Conservation (phyloP, 2,888 invertebrate species). For the Ectemnius cavifrons region DNA sequence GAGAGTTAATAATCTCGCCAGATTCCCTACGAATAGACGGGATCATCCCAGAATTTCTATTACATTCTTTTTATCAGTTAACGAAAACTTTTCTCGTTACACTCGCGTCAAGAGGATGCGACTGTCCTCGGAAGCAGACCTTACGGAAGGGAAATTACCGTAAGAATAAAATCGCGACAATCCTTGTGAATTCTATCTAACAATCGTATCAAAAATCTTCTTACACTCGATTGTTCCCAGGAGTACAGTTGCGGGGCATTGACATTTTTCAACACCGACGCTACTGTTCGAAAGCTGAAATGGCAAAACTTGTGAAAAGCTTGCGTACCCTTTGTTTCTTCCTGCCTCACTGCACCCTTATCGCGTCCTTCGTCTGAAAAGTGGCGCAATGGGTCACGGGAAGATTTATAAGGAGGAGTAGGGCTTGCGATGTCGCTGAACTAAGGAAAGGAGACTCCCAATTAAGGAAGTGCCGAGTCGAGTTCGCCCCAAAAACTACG, state of each 20-base stretch:
- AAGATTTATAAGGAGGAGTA: slow-evolving; percentile 43
- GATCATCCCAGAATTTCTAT: slow-evolving; percentile 29
- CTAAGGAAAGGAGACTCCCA: slow-evolving; percentile 59
- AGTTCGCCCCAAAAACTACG: slow-evolving; percentile 63
- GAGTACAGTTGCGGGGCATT: not conserved
- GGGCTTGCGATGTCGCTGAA: slow-evolving; percentile 39
- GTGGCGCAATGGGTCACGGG: slow-evolving; percentile 53
- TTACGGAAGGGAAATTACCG: slow-evolving; percentile 21
- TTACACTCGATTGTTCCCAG: not conserved
- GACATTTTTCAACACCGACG: not conserved
- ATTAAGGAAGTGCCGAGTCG: slow-evolving; percentile 63
- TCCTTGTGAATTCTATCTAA: too few relatives aligned
- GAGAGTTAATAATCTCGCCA: slow-evolving; percentile 38
- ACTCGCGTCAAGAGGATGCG: slow-evolving; percentile 26
- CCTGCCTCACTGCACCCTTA: not conserved
- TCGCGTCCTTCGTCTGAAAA: slow-evolving; percentile 20
- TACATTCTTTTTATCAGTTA: slow-evolving; percentile 29
- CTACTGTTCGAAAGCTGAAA: not conserved
- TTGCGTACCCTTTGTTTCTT: slow-evolving; percentile 6
- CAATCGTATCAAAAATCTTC: not conserved
- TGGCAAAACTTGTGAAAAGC: not conserved
- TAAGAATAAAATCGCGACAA: not conserved
- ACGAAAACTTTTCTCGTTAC: slow-evolving; percentile 42
- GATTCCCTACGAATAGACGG: slow-evolving; percentile 62
- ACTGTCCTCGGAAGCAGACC: slow-evolving; percentile 26